phyloP scores from a whole-genome alignment of 2,797 vertebrate species.

The Phrynocephalus guinanensis region DNA sequence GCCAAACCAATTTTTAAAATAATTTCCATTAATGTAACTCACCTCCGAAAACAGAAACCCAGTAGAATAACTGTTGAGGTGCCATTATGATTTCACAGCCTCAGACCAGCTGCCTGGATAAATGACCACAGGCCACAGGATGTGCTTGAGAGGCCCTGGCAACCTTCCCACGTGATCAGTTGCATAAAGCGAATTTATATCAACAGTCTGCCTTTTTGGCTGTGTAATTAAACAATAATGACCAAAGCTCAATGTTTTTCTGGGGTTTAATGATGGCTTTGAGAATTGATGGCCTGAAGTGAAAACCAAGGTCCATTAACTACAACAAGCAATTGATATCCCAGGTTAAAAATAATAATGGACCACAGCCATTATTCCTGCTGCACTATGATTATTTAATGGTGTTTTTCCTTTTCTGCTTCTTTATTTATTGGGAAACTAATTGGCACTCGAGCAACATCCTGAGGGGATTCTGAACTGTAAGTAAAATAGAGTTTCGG shows the following conservation, averaged over 20 bases:
- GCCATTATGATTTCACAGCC: conserved; percentile 37
- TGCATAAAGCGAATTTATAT: conserved; percentile 63
- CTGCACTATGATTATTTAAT: conserved; percentile 54
- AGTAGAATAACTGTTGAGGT: conserved; percentile 1
- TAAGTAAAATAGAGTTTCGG: conserved; percentile 18
- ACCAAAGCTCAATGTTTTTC: conserved; percentile 57
- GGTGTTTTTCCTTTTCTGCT: conserved; percentile 28
- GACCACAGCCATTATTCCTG: conserved; percentile 40
- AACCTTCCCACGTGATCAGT: conserved; percentile 55
- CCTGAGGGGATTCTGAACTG: neutral
- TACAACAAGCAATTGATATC: conserved; percentile 53
- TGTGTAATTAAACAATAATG: conserved; percentile 67
- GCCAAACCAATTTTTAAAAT: too few relatives aligned
- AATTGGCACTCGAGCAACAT: conserved; percentile 9
- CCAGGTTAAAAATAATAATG: conserved; percentile 56
- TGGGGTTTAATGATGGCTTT: conserved; percentile 68
- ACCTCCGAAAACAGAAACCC: conserved; percentile 56
- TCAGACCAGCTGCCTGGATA: conserved; percentile 15
- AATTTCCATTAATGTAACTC: conserved; percentile 41
- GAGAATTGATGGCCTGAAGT: conserved; percentile 67
- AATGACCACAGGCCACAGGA: conserved; percentile 46
- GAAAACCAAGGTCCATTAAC: conserved; percentile 57
- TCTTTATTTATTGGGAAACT: conserved; percentile 42
- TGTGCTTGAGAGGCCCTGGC: conserved; percentile 19
- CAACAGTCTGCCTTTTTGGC: conserved; percentile 70